Evolutionary conservation across 2,888 invertebrate genomes (phyloP), one percentile per base, ranked within the genome.

Genomic region (Pristionchus entomophagus): DNA sequence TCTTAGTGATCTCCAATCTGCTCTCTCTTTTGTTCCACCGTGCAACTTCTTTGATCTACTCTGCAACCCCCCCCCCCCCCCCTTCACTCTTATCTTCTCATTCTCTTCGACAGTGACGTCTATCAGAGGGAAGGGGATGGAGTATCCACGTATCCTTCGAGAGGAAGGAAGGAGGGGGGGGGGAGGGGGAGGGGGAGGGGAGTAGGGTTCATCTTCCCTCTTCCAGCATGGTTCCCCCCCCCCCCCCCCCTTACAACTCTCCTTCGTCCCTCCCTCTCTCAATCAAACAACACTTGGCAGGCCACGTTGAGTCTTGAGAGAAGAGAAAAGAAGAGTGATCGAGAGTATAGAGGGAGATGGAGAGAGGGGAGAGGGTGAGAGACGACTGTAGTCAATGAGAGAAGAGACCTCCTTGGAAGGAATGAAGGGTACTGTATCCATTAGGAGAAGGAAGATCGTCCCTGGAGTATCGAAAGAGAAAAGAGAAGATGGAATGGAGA

Each of bases 131-230:
- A n/a, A 19, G 88, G 88, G 22, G 88, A 90, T n/a, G 90, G 38
- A 88, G 89, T 32, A 81, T 91, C 29, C 86, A 88, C 45, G 88
- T 90, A 12, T 91, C 91, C 86, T 87, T 90, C 17, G 38, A 86
- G 41, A 89, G 89, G 87, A 14, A 65, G 32, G 32, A 65, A 10
- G 35, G 32, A n/a, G 56, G n/a, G 56, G n/a, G 8, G 2, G 19
- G 19, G n/a, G 1, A 2, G 0, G 56, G n/a, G 22, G 56, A 56
- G 5, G 6, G 8, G n/a, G 19, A 22, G n/a, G 56, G n/a, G n/a
- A 19, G 38, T 2, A 38, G 5, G 26, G n/a, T 22, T 8, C 8
- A 41, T 41, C 32, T 53, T 14, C 38, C 53, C n/a, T 56, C 53
- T n/a, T 56, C 53, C n/a, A 56, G 53, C 53, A 56, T 56, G 53